Conservation (phyloP, 30 jellyfish, hydroid and myxozoan genomes). For the Aurelia sp. region DNA sequence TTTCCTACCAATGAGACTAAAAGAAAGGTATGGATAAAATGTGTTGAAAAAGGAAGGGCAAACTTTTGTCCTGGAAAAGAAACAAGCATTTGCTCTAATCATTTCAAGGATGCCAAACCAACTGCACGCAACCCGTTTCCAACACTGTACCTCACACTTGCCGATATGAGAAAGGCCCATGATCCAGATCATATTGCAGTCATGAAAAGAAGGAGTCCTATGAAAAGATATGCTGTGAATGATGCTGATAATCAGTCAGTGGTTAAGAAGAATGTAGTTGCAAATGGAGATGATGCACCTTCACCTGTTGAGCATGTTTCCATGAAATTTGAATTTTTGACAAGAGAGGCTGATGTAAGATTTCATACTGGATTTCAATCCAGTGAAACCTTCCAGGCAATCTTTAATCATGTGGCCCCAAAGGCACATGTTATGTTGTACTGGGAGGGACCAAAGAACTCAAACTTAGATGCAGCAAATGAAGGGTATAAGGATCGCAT, state of each 20-base stretch:
- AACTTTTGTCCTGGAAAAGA: slow-evolving; percentile 26
- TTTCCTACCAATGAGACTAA: slow-evolving; percentile 14
- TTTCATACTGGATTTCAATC: slow-evolving; percentile 49
- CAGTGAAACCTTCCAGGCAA: slow-evolving; percentile 1
- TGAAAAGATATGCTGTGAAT: slow-evolving; percentile 23
- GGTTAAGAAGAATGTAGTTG: slow-evolving; percentile 4
- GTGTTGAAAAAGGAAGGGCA: slow-evolving; percentile 48
- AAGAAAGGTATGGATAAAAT: slow-evolving; percentile 37
- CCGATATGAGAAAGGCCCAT: slow-evolving; percentile 12
- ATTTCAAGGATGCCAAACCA: slow-evolving; percentile 50
- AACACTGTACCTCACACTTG: slow-evolving; percentile 44
- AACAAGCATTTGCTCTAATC: slow-evolving; percentile 56
- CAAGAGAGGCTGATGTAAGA: slow-evolving; percentile 59
- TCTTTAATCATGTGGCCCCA: slow-evolving; percentile 24
- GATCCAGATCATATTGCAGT: slow-evolving; percentile 16
- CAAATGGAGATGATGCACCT: slow-evolving; percentile 13
- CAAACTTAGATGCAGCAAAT: slow-evolving; percentile 34
- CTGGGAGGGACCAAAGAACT: slow-evolving; percentile 72
- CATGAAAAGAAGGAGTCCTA: slow-evolving; percentile 19
- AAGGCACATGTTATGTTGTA: slow-evolving; percentile 63
- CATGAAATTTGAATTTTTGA: slow-evolving; percentile 47
- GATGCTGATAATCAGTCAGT: slow-evolving; percentile 29
- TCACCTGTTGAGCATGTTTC: slow-evolving; percentile 22
- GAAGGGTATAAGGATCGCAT: slow-evolving; percentile 25
- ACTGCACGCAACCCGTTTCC: slow-evolving; percentile 38